Percentiles rank a stretch among this genome's conserved stretches.
Conservation (phyloP, 2,113 vertebrate species). For the Gambusia holbrooki region DNA sequence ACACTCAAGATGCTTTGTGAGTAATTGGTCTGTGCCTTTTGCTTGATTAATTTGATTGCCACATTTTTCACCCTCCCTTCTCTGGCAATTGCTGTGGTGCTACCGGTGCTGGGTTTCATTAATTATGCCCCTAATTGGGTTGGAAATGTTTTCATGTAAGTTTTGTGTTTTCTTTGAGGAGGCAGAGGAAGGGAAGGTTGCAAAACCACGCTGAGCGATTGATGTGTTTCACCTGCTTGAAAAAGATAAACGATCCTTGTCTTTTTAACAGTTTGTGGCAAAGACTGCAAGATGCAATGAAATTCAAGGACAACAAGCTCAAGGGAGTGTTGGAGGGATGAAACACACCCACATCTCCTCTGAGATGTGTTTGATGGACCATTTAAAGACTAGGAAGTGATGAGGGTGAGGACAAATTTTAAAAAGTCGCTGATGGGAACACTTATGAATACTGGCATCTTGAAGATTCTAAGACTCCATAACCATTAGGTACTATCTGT, state of each 20-base stretch:
- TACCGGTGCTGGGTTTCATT: constrained; percentile 77
- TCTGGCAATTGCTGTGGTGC: constrained; percentile 56
- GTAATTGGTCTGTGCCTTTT: constrained; percentile 76
- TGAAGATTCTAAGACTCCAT: background rate
- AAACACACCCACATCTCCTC: background rate
- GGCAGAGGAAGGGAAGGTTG: constrained; percentile 11
- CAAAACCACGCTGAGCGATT: constrained; percentile 34
- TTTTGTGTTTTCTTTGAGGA: constrained; percentile 46
- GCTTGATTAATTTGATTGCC: constrained; percentile 77
- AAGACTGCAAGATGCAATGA: constrained; percentile 38
- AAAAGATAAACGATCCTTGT: constrained; percentile 69
- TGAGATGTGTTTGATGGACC: background rate
- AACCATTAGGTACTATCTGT: background rate
- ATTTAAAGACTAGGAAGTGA: background rate
- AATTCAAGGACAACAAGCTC: constrained; percentile 47
- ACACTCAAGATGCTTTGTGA: constrained; percentile 63
- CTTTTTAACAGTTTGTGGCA: constrained; percentile 54
- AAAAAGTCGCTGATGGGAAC: background rate
- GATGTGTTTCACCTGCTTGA: constrained; percentile 49
- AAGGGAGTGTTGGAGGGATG: constrained; percentile 18
- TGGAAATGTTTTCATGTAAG: constrained; percentile 69
- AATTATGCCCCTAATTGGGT: constrained; percentile 80
- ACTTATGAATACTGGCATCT: background rate
- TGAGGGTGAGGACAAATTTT: background rate
- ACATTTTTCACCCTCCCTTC: constrained; percentile 78